Conservation (phyloP, 1,140 invertebrate species). For the Heliconius melpomene region DNA sequence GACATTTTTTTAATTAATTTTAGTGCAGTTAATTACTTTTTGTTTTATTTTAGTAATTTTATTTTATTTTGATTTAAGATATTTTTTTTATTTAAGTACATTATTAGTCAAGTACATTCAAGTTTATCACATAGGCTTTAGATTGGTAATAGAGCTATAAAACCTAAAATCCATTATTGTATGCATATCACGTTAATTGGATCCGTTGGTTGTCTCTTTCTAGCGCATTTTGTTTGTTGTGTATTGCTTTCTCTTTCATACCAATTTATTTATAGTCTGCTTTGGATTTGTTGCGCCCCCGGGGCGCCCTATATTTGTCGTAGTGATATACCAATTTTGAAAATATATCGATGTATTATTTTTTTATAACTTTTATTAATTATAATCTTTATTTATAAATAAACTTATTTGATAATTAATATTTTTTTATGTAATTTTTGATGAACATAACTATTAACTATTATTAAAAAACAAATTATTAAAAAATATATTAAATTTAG, state of each 20-base stretch:
- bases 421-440: too few species aligned
- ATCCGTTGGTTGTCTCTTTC: constrained; percentile 46
- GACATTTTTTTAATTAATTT: neutral
- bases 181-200: constrained; percentile 35
- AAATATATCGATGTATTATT: constrained; percentile 41
- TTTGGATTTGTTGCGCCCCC: constrained; percentile 61
- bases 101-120: neutral
- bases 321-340: constrained; percentile 52
- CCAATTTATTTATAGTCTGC: constrained; percentile 69
- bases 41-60: constrained; percentile 12
- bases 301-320: constrained; percentile 64
- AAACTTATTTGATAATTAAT: too few species aligned
- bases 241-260: constrained; percentile 47
- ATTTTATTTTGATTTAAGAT: constrained; percentile 11
- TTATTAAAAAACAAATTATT: too few species aligned
- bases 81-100: constrained; percentile 4
- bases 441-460: too few species aligned
- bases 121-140: constrained; percentile 17
- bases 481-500: too few species aligned
- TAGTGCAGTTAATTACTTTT: neutral
- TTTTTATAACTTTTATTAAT: neutral
- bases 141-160: constrained; percentile 31
- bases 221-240: constrained; percentile 34
- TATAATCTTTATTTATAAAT: too few species aligned
- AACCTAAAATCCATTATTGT: constrained; percentile 29